Base-by-base conservation (phyloP, 2,888 invertebrate genomes). In the Drosophila quinaria region DNA sequence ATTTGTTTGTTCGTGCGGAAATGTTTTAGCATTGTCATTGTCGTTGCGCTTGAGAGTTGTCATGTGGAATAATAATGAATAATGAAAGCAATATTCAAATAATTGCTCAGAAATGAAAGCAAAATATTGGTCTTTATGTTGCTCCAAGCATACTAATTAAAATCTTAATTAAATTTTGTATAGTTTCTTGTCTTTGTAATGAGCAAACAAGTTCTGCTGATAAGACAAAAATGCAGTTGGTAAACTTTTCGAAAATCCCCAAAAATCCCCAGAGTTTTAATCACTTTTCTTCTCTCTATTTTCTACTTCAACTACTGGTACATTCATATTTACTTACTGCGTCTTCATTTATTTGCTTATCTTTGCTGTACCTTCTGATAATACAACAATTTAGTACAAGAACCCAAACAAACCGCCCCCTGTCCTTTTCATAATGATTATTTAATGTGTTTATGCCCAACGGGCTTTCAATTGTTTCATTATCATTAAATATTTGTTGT, bases 401-500 rank as follows among this genome's bases (percentile, higher is more conserved):
- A 59, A 56, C 60, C 17, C 44, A 70, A 70, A 61, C 42, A 63
- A 54, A 44, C 25, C 11, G 17, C 44, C 29, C 31, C 4, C 8
- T 3, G 31, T 15, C 1, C 35, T 13, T 19, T 8, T n/a, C 44
- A n/a, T 31, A 69, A 75, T 70, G 51, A 65, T 59, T 71, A 61
- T 74, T 78, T 69, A 77, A 69, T 64, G 55, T 55, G 58, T 49
- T 41, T 50, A n/a, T 29, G 41, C 11, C 29, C 41, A 41, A 9
- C 35, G 47, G 60, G 15, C 60, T 59, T 63, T 75, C 58, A 66
- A 74, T 69, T 60, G 73, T 66, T 80, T 80, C 35, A 67, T 59
- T 55, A 70, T 72, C 64, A 62, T 73, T 64, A 75, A 78, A 81
- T 78, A 78, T 75, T 78, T 81, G 72, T 69, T 77, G 64, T 80